Evolutionary conservation across 1,140 invertebrate species (phyloP), one percentile per base, ranked within the genome.

Genomic region (Procambarus virginalis): DNA sequence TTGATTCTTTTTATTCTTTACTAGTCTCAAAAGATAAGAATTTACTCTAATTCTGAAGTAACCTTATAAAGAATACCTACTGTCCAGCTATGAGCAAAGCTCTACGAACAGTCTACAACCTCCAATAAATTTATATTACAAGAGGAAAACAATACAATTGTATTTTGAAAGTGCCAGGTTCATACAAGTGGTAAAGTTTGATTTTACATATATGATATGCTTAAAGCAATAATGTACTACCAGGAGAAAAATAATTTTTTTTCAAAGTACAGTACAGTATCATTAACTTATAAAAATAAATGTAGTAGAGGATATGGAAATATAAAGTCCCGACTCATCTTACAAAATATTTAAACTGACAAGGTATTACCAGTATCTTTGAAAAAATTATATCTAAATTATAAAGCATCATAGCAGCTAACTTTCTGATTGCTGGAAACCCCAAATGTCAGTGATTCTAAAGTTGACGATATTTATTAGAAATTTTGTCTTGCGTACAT

Each of bases 181-280:
- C n/a, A 73, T 73, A 73, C 68, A 73, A 73, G 68, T 73, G 14
- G 34, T 73, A 34, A 73, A 73, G 10, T 73, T 9, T 73, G 68
- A 73, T 73, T 22, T 20, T 20, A 73, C 34, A 34, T 34, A 22
- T 8, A 73, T 34, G 68, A 34, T 34, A 34, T 73, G 60, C 60
- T 34, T 73, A 73, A 73, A 73, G 22, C 3, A 73, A 34, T 20
- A 34, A 34, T 34, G 34, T 34, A 73, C 12, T 34, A 73, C 10
- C 68, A 73, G 68, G n/a, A 73, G 22, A 73, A 20, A 73, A 73
- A 68, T 17, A 68, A 68, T 17, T 17, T 17, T 17, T 34, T 34
- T 34, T 34, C 34, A 34, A 34, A 73, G 34, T 73, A 73, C 22
- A 2, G 10, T 73, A 22, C 8, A 22, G 4, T 34, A 34, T 34